phyloP scores from a whole-genome alignment of 2,888 invertebrate genomes.

The Campoletis raptor region DNA sequence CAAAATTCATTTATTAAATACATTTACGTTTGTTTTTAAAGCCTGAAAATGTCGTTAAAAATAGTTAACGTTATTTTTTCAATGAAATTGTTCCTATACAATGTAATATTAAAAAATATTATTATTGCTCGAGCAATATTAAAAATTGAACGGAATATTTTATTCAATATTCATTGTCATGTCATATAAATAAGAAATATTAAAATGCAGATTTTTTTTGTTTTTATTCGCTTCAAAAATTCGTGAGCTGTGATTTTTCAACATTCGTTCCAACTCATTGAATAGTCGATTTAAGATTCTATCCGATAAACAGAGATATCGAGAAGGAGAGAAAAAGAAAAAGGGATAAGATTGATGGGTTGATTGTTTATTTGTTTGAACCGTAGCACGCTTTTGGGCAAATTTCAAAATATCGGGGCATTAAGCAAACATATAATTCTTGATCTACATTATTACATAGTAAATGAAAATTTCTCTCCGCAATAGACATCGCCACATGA shows the following conservation, averaged over 20 bases:
- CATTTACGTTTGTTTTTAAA: neutral
- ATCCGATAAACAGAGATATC: constrained; percentile 11
- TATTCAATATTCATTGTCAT: neutral
- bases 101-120: no score
- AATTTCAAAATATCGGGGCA: no score
- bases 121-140: neutral
- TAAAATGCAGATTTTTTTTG: neutral
- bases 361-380: no score
- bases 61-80: no score
- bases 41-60: no score
- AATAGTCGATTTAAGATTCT: constrained; percentile 16
- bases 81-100: no score
- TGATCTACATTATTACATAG: no score
- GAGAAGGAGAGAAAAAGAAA: neutral
- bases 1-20: neutral
- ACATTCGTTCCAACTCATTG: constrained; percentile 8
- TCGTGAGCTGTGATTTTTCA: neutral
- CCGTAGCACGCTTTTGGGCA: no score
- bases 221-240: neutral
- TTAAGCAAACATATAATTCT: no score
- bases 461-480: no score
- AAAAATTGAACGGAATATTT: neutral
- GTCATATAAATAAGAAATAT: neutral
- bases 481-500: no score
- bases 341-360: neutral